phyloP scores from a whole-genome alignment of 1,140 invertebrate genomes.

The Conus ventricosus region DNA sequence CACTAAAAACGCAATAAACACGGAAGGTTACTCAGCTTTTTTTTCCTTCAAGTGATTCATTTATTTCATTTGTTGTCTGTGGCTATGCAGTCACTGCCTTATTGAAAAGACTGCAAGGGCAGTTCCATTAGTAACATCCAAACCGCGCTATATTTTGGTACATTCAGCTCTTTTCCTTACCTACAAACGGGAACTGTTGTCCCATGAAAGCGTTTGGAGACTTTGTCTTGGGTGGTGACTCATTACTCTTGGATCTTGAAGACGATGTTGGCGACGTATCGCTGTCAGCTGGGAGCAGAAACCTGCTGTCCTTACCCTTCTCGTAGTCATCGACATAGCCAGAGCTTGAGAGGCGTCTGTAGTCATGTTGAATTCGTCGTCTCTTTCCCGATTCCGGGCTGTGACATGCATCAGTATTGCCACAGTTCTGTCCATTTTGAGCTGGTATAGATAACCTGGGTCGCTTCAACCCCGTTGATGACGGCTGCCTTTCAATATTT shows the following conservation, averaged over 20 bases:
- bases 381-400: constrained; percentile 68
- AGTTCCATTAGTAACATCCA: too few relatives aligned
- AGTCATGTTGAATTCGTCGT: constrained; percentile 67
- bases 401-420: constrained; percentile 48
- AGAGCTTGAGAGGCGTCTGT: constrained; percentile 69
- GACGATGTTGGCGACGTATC: constrained; percentile 53
- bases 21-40: too few relatives aligned
- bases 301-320: constrained; percentile 62
- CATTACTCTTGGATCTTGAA: constrained; percentile 44
- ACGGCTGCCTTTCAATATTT: background rate
- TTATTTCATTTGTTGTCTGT: too few relatives aligned
- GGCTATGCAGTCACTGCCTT: too few relatives aligned
- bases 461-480: constrained; percentile 53
- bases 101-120: too few relatives aligned
- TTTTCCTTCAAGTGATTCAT: too few relatives aligned
- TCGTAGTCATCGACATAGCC: constrained; percentile 72
- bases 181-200: background rate
- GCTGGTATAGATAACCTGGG: constrained; percentile 50
- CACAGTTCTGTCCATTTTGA: constrained; percentile 22
- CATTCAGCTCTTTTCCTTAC: background rate
- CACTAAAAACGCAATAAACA: too few relatives aligned
- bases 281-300: constrained; percentile 59
- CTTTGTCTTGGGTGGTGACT: constrained; percentile 49
- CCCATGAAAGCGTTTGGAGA: constrained; percentile 47
- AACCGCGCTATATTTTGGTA: too few relatives aligned